phyloP scores from a whole-genome alignment of 2,888 invertebrate genomes.

The Nasonia oneida region DNA sequence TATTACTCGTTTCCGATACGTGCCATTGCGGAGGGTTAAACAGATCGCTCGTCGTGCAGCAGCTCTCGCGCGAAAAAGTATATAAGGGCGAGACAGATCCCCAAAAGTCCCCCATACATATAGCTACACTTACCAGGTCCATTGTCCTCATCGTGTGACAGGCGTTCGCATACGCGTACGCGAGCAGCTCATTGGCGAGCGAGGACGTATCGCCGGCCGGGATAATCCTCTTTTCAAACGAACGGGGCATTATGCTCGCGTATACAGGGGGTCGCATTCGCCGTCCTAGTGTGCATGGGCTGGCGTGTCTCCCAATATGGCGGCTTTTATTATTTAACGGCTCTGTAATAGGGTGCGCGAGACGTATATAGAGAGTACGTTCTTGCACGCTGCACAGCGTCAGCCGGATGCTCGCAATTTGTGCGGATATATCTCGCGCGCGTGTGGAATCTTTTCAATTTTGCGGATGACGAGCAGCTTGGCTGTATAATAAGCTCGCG shows the following conservation, averaged over 20 bases:
- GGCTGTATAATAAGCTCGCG: neutral
- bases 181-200: slow-evolving; percentile 50
- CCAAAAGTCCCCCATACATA: slow-evolving; percentile 11
- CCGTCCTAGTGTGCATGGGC: neutral
- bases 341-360: slow-evolving; percentile 69
- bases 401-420: neutral
- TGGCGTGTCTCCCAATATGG: slow-evolving; percentile 68
- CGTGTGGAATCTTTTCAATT: neutral
- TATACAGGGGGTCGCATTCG: slow-evolving; percentile 10
- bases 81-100: slow-evolving; percentile 44
- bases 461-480: neutral
- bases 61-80: slow-evolving; percentile 23
- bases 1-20: slow-evolving; percentile 1
- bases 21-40: slow-evolving; percentile 23
- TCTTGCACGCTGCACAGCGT: neutral
- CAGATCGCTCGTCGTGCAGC: neutral
- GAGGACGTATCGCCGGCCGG: slow-evolving; percentile 56
- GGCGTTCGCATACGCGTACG: slow-evolving; percentile 2
- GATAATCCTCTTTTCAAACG: slow-evolving; percentile 59
- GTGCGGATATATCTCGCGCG: neutral
- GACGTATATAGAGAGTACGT: neutral
- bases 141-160: slow-evolving; percentile 21
- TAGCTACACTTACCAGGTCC: slow-evolving; percentile 2
- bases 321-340: slow-evolving; percentile 76
- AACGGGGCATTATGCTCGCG: slow-evolving; percentile 40